These are phyloP conservation scores for Hydrocynus forskahlii DNA, from an alignment of 2,797 vertebrate species.

Conservation along the genomic window DNA sequence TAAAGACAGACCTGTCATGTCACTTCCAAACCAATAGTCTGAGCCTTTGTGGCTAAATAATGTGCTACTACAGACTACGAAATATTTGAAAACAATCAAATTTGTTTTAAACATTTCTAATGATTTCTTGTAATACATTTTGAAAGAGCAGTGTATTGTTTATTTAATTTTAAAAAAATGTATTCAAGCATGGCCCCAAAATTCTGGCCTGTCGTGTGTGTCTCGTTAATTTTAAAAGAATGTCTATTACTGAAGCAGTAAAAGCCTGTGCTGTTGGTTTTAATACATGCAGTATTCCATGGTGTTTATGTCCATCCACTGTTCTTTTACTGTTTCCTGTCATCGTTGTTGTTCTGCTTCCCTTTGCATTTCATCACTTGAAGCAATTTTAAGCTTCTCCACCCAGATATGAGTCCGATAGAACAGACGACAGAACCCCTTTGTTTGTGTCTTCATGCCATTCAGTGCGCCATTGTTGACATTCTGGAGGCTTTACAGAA, in stretches of 20 bases:
- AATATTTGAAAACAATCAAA: too few relatives aligned
- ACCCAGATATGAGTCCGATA: slow-evolving; percentile 12
- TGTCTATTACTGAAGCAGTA: neutral
- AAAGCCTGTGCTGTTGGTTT: neutral
- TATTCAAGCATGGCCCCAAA: too few relatives aligned
- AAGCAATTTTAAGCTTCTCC: slow-evolving; percentile 10
- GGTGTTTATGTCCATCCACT: neutral
- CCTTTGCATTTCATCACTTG: neutral
- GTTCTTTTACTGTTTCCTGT: neutral
- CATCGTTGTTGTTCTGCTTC: neutral
- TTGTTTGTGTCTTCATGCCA: neutral
- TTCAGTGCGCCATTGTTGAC: slow-evolving; percentile 3
- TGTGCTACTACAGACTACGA: too few relatives aligned
- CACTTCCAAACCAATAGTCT: too few relatives aligned
- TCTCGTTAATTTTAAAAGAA: too few relatives aligned
- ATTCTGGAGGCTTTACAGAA: neutral
- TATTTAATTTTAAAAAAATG: too few relatives aligned
- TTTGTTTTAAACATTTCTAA: too few relatives aligned
- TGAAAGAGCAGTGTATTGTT: too few relatives aligned
- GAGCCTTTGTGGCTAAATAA: too few relatives aligned
- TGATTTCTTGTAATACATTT: too few relatives aligned
- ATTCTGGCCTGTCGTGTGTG: too few relatives aligned
- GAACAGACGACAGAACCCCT: neutral
- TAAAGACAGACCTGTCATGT: too few relatives aligned
- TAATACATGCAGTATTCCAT: neutral